These are phyloP conservation scores for Spinibarbus caldwelli DNA, from an alignment of 2,797 vertebrate genomes.

Conservation along the genomic window DNA sequence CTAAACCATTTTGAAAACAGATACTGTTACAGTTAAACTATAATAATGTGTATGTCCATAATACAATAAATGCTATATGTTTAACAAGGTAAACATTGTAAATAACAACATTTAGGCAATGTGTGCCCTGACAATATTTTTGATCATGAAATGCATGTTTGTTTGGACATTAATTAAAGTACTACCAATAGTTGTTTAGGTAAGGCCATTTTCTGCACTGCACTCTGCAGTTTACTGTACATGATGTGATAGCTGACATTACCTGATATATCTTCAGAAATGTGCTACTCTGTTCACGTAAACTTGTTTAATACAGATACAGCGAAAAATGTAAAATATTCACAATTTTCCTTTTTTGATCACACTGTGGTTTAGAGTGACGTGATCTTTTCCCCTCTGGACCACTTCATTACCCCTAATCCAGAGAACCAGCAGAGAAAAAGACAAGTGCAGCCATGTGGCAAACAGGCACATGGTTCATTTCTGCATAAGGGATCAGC, in stretches of 20 bases:
- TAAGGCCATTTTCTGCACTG: background rate
- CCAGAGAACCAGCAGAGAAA: conserved; percentile 18
- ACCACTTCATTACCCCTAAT: conserved; percentile 39
- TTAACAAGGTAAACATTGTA: background rate
- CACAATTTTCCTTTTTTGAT: background rate
- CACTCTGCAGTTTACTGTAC: background rate
- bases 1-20: background rate
- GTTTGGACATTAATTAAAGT: background rate
- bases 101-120: background rate
- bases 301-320: background rate
- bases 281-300: background rate
- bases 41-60: background rate
- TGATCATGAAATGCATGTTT: background rate
- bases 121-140: background rate
- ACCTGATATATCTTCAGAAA: background rate
- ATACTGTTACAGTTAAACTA: background rate
- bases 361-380: conserved; percentile 14
- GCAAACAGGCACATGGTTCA: conserved; percentile 21
- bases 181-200: background rate
- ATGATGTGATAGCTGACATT: no score
- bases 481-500: conserved; percentile 18
- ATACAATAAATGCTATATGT: background rate
- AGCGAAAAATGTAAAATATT: background rate
- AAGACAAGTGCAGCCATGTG: conserved; percentile 29
- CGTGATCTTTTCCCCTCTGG: conserved; percentile 10